A percentile compares a stretch with the other conserved stretches of the same genome.
Evolutionary conservation across 2,888 invertebrate species (phyloP).

Genomic region (Tholera decimalis): DNA sequence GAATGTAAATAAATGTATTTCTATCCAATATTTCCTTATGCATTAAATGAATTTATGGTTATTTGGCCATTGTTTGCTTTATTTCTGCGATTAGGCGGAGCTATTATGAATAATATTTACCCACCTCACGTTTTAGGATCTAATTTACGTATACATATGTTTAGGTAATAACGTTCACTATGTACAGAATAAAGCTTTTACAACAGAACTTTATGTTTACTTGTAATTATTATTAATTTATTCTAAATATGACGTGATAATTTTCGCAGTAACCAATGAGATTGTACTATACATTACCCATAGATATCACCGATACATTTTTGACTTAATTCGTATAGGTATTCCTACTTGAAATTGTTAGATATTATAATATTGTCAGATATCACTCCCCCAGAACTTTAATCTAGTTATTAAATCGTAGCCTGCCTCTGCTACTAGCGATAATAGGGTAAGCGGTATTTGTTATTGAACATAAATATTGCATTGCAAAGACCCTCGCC

Average conservation of each 20-base stretch:
- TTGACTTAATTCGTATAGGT: slow-evolving; percentile 14
- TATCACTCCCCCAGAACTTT: slow-evolving; percentile 30
- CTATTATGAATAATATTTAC: slow-evolving; percentile 15
- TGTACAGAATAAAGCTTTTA: slow-evolving; percentile 37
- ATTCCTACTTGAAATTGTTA: slow-evolving; percentile 38
- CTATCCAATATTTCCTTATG: not conserved
- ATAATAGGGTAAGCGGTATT: slow-evolving; percentile 38
- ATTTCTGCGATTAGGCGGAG: slow-evolving; percentile 46
- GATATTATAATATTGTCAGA: slow-evolving; percentile 55
- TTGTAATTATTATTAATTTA: not conserved
- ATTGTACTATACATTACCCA: slow-evolving; percentile 17
- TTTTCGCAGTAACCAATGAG: slow-evolving; percentile 6
- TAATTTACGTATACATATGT: slow-evolving; percentile 56
- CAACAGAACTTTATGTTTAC: slow-evolving; percentile 7
- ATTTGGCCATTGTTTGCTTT: slow-evolving; percentile 28
- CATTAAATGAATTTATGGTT: slow-evolving; percentile 1
- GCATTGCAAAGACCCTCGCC: slow-evolving; percentile 17
- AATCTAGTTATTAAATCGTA: slow-evolving; percentile 13
- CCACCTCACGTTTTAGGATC: not conserved
- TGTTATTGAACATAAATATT: slow-evolving; percentile 54
- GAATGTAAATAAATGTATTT: slow-evolving; percentile 7
- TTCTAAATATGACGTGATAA: not conserved
- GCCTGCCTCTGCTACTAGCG: slow-evolving; percentile 20
- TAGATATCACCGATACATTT: too few species aligned
- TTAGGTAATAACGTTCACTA: slow-evolving; percentile 48